Evolutionary conservation across 2,113 vertebrate genomes (phyloP).

Genomic region (Leptobrachium leishanense): DNA sequence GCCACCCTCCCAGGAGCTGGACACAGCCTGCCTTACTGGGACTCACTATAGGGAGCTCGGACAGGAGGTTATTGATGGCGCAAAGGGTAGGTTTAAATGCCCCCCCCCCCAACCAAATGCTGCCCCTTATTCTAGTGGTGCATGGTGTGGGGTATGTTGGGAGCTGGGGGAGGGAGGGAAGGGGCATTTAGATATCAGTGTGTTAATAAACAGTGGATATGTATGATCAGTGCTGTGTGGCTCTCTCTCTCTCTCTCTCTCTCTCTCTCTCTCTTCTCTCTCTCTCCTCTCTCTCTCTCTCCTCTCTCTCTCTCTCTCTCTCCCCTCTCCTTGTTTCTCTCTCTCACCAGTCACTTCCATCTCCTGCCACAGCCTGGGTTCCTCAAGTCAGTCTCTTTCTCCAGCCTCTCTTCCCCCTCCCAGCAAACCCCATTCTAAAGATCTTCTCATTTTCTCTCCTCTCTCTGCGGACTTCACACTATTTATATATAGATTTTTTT

Average conservation of each 20-base stretch:
- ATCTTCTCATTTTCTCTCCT: not conserved
- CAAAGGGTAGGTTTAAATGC: slow-evolving; percentile 98
- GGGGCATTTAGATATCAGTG: slow-evolving; percentile 9
- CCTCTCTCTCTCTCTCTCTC: slow-evolving; percentile 57
- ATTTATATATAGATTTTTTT: too few relatives aligned
- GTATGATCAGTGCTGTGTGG: slow-evolving; percentile 52
- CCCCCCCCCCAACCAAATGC: slow-evolving; percentile 6
- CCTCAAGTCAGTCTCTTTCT: slow-evolving; percentile 18
- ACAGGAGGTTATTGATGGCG: slow-evolving; percentile 99
- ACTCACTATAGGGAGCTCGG: slow-evolving; percentile 94
- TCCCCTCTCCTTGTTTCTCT: slow-evolving; percentile 31
- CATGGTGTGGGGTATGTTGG: slow-evolving; percentile 26
- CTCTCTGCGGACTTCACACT: slow-evolving; percentile 19
- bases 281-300: slow-evolving; percentile 72
- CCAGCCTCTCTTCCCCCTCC: not conserved
- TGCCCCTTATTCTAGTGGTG: slow-evolving; percentile 44
- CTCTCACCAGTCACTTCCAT: slow-evolving; percentile 33
- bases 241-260: slow-evolving; percentile 56
- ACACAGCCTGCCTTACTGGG: slow-evolving; percentile 36
- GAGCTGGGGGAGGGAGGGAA: slow-evolving; percentile 18
- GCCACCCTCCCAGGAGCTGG: slow-evolving; percentile 22
- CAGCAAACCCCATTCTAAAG: not conserved
- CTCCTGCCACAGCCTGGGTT: slow-evolving; percentile 5
- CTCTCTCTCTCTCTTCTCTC: slow-evolving; percentile 64
- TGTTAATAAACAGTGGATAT: slow-evolving; percentile 45